Percentiles rank a stretch among this genome's conserved stretches.
phyloP scores from a whole-genome alignment of 2,888 invertebrate genomes.

The Caenorhabditis sulstoni region DNA sequence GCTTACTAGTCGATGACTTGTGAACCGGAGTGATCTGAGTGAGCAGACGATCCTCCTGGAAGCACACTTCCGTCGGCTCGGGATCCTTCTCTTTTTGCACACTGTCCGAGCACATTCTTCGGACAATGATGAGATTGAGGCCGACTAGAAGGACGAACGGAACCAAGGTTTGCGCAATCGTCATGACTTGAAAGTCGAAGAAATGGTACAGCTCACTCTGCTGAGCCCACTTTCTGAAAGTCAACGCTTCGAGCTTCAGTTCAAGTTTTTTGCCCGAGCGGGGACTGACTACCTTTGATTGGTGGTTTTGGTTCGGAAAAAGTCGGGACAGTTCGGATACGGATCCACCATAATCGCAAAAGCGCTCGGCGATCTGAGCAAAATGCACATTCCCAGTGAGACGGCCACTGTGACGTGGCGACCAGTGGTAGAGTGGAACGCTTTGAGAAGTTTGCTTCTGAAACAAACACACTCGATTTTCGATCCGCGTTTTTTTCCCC shows the following conservation, averaged over 20 bases:
- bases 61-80: slow-evolving; percentile 45
- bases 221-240: slow-evolving; percentile 54
- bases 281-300: slow-evolving; percentile 44
- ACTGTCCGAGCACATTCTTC: slow-evolving; percentile 60
- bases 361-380: slow-evolving; percentile 72
- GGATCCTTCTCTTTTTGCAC: slow-evolving; percentile 46
- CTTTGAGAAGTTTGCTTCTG: slow-evolving; percentile 66
- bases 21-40: slow-evolving; percentile 45
- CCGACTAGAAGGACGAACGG: slow-evolving; percentile 77
- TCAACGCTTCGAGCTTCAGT: not conserved
- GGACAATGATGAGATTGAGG: slow-evolving; percentile 69
- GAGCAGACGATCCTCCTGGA: slow-evolving; percentile 42
- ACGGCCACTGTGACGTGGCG: slow-evolving; percentile 73
- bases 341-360: slow-evolving; percentile 72
- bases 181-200: slow-evolving; percentile 78
- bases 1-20: slow-evolving; percentile 51
- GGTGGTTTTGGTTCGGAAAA: slow-evolving; percentile 73
- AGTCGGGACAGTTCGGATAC: slow-evolving; percentile 74
- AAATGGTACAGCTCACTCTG: slow-evolving; percentile 65
- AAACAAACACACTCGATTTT: not conserved
- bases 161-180: slow-evolving; percentile 76
- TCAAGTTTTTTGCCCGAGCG: not conserved
- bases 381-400: slow-evolving; percentile 67
- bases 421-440: slow-evolving; percentile 74
- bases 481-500: too few relatives aligned